Base-by-base conservation (phyloP, 2,113 vertebrate species). In the Plestiodon gilberti region DNA sequence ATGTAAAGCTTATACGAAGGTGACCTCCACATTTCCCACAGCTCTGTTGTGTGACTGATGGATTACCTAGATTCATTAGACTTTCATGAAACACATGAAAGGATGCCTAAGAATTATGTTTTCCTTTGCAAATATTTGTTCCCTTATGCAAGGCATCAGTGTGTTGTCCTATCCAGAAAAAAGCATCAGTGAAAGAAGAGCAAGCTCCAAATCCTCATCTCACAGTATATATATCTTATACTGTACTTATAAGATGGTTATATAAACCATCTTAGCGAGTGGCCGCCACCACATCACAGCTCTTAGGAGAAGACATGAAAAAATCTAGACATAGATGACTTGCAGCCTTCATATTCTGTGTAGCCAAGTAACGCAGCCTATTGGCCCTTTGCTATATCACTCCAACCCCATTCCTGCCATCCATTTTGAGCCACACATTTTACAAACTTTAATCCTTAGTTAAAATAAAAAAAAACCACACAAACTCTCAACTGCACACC, bases 1-100 rank as follows among this genome's bases (percentile, higher is more conserved):
- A 93, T 91, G 81, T 48, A 86, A 93, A 92, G 48, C 70, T 89
- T 52, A 77, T 88, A 64, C 87, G 83, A 95, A 95, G 89, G 77
- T 89, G 92, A 94, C 91, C 86, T 94, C 87, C 75, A 89, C 78
- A 87, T 52, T 90, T 93, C 64, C 78, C 81, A 79, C 43, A 87
- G 88, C 38, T 84, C 81, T 89, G 77, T 84, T 91, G 74, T 81
- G 62, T 28, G 71, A 55, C 64, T 89, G 84, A 76, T 81, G 76
- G 76, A 80, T 91, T 61, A 84, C 76, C 84, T 84, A 78, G 84
- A 88, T 91, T 93, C 85, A 93, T 89, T 93, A 88, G 73, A n/a
- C 75, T 85, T 90, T 89, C 91, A 93, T 76, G 83, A 89, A 90
- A 92, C 88, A 86, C 91, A 89, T 22, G n/a, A 73, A 86, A 91